Conservation (phyloP, 64 coral and sea anemone species). For the Montipora cactus region DNA sequence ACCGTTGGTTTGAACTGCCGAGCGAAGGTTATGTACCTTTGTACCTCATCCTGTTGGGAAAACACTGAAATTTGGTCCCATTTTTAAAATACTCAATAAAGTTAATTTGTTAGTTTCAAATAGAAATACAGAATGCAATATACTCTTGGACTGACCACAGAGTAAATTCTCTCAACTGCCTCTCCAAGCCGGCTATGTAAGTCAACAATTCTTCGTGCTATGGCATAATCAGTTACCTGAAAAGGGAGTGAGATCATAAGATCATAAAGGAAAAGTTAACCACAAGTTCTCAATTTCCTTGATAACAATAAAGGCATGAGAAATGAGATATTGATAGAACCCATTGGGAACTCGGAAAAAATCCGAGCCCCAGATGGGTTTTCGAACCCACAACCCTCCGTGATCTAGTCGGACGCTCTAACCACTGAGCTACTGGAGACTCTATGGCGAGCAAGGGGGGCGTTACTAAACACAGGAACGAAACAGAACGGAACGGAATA, state of each 20-base stretch:
- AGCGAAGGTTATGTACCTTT: conserved; percentile 94
- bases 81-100: not conserved
- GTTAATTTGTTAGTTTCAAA: not conserved
- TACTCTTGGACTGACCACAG: conserved; percentile 74
- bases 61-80: not conserved
- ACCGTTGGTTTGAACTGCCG: conserved; percentile 97
- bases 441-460: too few relatives aligned
- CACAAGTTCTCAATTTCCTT: too few relatives aligned
- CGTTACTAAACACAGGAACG: too few relatives aligned
- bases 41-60: conserved; percentile 85
- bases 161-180: conserved; percentile 95
- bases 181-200: conserved; percentile 90
- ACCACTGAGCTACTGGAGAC: too few relatives aligned
- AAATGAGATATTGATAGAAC: too few relatives aligned
- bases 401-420: too few relatives aligned
- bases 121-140: not conserved
- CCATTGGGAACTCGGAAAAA: too few relatives aligned
- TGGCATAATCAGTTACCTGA: conserved; percentile 95
- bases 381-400: too few relatives aligned
- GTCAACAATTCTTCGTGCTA: conserved; percentile 97
- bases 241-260: not conserved
- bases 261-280: too few relatives aligned
- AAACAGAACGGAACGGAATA: too few relatives aligned
- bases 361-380: too few relatives aligned
- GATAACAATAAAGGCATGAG: too few relatives aligned